Conservation (phyloP, 2,113 vertebrate species). For the Phalacrocorax carbo region DNA sequence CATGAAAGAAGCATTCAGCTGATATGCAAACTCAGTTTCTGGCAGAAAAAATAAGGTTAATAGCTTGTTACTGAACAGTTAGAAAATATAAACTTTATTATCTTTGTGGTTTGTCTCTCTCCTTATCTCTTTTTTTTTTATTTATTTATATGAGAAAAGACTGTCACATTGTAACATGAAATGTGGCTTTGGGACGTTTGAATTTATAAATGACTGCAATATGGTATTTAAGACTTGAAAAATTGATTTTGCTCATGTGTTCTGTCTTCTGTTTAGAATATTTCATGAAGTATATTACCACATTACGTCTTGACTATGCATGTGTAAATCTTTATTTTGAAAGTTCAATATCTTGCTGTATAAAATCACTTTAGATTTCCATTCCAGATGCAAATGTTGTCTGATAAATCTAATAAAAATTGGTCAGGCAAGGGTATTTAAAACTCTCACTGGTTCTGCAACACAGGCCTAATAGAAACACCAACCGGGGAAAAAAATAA, state of each 20-base stretch:
- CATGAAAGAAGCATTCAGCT: neutral
- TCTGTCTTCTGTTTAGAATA: neutral
- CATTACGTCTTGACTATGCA: neutral
- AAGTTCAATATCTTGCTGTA: constrained; percentile 12
- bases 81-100: neutral
- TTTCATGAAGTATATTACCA: neutral
- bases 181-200: neutral
- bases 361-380: constrained; percentile 29
- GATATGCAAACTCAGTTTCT: neutral
- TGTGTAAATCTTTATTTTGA: constrained; percentile 52
- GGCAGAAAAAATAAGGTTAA: neutral
- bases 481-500: neutral
- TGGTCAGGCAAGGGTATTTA: constrained; percentile 38
- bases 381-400: constrained; percentile 8
- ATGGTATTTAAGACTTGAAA: constrained; percentile 41
- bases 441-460: constrained; percentile 50
- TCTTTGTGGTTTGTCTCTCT: neutral
- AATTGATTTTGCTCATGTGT: neutral
- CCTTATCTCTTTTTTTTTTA: neutral
- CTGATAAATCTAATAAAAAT: constrained; percentile 64
- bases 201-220: constrained; percentile 9
- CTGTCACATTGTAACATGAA: neutral
- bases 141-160: neutral
- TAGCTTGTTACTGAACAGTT: neutral
- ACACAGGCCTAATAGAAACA: neutral